These are phyloP conservation scores for Peucedramus taeniatus DNA, from an alignment of 2,113 vertebrate genomes.

Conservation along the genomic window DNA sequence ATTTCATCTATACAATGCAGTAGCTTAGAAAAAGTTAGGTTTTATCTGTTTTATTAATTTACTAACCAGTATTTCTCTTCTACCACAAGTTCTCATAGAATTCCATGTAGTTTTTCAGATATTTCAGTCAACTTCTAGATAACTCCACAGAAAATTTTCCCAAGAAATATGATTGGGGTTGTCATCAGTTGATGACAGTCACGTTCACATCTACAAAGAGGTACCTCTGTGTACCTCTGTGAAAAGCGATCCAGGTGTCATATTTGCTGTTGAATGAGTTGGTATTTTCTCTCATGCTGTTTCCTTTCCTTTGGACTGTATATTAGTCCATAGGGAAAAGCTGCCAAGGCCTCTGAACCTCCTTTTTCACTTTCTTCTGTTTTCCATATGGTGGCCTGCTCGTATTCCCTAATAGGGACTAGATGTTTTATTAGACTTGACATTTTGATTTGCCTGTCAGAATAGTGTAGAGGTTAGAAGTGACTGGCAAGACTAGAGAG, in stretches of 20 bases:
- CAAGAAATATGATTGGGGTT: neutral
- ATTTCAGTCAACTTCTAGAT: neutral
- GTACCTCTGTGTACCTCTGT: neutral
- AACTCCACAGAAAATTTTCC: neutral
- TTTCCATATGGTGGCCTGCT: neutral
- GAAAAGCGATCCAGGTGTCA: neutral
- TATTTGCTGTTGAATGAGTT: neutral
- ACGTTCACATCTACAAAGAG: neutral
- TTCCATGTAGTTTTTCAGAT: neutral
- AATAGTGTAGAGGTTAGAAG: neutral
- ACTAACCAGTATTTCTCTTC: neutral
- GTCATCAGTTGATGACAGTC: neutral
- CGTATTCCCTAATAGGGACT: neutral
- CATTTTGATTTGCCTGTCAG: neutral
- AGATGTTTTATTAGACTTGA: neutral
- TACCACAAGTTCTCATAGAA: neutral
- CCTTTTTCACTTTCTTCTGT: neutral
- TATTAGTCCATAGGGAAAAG: neutral
- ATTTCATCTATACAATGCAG: neutral
- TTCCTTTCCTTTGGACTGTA: neutral
- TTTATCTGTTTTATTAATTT: neutral
- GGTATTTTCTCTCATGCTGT: neutral
- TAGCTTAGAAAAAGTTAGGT: neutral
- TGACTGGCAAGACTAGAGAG: neutral
- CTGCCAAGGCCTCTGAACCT: neutral